Conservation (phyloP, 2,797 vertebrate species). For the Acanthis flammea region DNA sequence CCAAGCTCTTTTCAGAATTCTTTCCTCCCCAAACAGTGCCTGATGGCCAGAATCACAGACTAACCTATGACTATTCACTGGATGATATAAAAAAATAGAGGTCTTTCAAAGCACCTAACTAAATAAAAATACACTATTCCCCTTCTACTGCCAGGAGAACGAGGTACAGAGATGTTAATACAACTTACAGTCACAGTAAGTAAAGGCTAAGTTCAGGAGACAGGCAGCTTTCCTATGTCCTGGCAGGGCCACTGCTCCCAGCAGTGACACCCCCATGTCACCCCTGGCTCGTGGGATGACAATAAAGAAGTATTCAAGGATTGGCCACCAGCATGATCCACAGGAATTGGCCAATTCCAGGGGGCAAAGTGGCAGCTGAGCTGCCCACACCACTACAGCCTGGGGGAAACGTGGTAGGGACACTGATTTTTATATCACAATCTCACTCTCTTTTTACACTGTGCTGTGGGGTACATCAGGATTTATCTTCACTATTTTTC, state of each 20-base stretch:
- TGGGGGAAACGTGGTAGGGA: not conserved
- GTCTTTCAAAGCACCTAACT: constrained; percentile 51
- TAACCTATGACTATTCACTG: not conserved
- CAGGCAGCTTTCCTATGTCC: constrained; percentile 30
- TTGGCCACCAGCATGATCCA: not conserved
- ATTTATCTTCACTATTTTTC: not conserved
- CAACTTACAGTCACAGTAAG: constrained; percentile 50
- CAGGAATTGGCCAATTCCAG: not conserved
- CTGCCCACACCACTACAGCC: not conserved
- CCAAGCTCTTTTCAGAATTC: not conserved
- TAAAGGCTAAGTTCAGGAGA: constrained; percentile 14
- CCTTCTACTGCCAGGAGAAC: not conserved
- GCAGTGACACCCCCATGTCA: not conserved
- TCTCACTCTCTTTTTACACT: not conserved
- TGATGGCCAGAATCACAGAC: not conserved
- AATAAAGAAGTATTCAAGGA: not conserved
- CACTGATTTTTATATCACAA: not conserved
- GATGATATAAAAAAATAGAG: constrained; percentile 13
- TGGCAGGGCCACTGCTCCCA: not conserved
- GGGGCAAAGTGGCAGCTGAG: not conserved
- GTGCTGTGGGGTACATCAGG: not conserved
- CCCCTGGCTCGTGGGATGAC: not conserved
- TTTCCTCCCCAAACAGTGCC: not conserved
- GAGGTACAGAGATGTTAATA: constrained; percentile 45
- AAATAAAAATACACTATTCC: constrained; percentile 7